Percentiles rank a stretch among this genome's conserved stretches.
Conservation (phyloP, 2,797 vertebrate species). For the Morelia viridis region DNA sequence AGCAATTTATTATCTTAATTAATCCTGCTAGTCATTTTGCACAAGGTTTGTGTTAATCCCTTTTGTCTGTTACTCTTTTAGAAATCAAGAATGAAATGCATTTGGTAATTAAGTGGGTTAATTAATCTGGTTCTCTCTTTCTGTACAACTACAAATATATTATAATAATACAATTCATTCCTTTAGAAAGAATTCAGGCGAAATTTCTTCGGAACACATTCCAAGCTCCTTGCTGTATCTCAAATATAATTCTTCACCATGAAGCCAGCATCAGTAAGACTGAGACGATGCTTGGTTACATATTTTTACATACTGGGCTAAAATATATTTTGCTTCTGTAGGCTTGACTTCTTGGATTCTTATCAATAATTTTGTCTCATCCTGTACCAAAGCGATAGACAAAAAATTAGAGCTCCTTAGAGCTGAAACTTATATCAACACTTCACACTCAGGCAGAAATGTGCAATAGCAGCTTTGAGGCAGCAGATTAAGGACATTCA, state of each 20-base stretch:
- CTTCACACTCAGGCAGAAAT: not conserved
- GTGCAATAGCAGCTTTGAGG: not conserved
- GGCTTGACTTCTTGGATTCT: not conserved
- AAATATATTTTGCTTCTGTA: not conserved
- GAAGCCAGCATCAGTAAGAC: not conserved
- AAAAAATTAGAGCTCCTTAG: not conserved
- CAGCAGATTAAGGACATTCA: not conserved
- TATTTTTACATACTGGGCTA: not conserved
- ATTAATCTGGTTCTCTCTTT: not conserved
- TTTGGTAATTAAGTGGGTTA: not conserved
- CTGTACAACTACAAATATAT: not conserved
- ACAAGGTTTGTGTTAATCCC: not conserved
- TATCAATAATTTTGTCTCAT: not conserved
- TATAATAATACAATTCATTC: not conserved
- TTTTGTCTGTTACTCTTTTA: not conserved
- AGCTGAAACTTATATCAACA: not conserved
- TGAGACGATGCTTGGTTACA: not conserved
- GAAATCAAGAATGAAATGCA: not conserved
- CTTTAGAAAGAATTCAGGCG: not conserved
- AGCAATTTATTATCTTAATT: slow-evolving; percentile 37
- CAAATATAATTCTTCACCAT: not conserved
- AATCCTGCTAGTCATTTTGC: not conserved
- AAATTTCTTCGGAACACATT: not conserved
- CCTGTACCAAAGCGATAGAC: not conserved
- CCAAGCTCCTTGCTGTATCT: not conserved